A percentile compares a stretch with the other conserved stretches of the same genome.
Evolutionary conservation across 2,888 invertebrate genomes (phyloP).

Genomic region (Perizoma flavofasciatum): DNA sequence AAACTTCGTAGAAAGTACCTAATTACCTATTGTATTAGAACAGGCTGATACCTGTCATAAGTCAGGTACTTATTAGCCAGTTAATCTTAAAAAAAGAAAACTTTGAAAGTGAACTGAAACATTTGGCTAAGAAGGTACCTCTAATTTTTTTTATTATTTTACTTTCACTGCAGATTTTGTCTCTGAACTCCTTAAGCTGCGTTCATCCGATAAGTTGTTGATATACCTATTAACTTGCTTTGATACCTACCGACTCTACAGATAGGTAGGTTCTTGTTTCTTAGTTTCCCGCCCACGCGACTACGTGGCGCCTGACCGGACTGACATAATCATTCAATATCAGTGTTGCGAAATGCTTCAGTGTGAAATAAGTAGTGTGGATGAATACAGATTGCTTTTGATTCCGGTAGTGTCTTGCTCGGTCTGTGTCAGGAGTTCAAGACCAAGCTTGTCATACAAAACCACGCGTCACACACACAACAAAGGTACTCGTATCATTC

Average conservation of each 20-base stretch:
- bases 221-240: constrained; percentile 46
- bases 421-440: neutral
- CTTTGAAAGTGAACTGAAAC: too few relatives aligned
- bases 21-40: too few relatives aligned
- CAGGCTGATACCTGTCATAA: too few relatives aligned
- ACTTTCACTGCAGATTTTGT: too few relatives aligned
- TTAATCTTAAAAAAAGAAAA: too few relatives aligned
- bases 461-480: neutral
- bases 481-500: too few relatives aligned
- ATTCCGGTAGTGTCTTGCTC: constrained; percentile 18
- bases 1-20: too few relatives aligned
- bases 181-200: constrained; percentile 7
- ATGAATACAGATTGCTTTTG: constrained; percentile 30
- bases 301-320: constrained; percentile 75
- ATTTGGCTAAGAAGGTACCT: too few relatives aligned
- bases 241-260: constrained; percentile 31
- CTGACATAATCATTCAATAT: constrained; percentile 64
- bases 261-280: too few relatives aligned
- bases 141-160: too few relatives aligned
- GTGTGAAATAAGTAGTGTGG: constrained; percentile 23
- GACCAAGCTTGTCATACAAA: constrained; percentile 7
- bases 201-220: constrained; percentile 55
- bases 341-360: constrained; percentile 55
- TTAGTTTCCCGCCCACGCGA: constrained; percentile 82
- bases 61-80: too few relatives aligned